Base-by-base conservation (phyloP, 2,113 vertebrate species). In the Hymenochirus boettgeri region DNA sequence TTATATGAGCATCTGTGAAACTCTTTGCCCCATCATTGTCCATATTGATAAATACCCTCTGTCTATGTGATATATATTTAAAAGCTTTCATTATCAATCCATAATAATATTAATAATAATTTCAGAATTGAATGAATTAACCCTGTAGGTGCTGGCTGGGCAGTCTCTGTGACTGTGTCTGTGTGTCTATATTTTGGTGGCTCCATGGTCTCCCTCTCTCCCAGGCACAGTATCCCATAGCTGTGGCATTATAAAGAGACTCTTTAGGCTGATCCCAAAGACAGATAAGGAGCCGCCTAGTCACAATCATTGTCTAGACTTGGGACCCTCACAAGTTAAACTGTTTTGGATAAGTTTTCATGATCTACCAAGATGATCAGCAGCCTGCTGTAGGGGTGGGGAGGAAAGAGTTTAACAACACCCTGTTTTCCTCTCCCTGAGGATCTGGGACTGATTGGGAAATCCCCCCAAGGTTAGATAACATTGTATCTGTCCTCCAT, bases 201-300 rank as follows among this genome's bases (percentile, higher is more conserved):
- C 65, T 59, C 57, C 65, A n/a, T 53, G 63, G 63, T n/a, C n/a
- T n/a, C 54, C 45, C 33, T 27, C 54, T 77, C 77, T 82, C 77
- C 74, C 50, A 57, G 77, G 76, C 80, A 59, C 29, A 45, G 78
- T 76, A 80, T 76, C 79, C 67, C 62, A 75, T 61, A 52, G 77
- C 63, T 73, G 70, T 70, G 85, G 84, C 81, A 80, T 76, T 73
- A 78, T 74, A 80, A 75, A 77, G 81, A 85, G 83, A 77, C 85
- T 86, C 88, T 82, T 78, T 74, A 61, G 76, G 76, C 87, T 83
- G 89, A 91, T 91, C 73, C 89, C 88, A 79, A 81, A 79, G 70
- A 65, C 62, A 87, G 88, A 91, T 90, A 91, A 91, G 87, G 62
- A 86, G 85, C 86, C 87, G 88, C 88, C 86, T 73, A 85, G 86